A percentile compares a stretch with the other conserved stretches of the same genome.
Evolutionary conservation across 2,113 vertebrate species (phyloP).

Genomic region (Lathamus discolor): DNA sequence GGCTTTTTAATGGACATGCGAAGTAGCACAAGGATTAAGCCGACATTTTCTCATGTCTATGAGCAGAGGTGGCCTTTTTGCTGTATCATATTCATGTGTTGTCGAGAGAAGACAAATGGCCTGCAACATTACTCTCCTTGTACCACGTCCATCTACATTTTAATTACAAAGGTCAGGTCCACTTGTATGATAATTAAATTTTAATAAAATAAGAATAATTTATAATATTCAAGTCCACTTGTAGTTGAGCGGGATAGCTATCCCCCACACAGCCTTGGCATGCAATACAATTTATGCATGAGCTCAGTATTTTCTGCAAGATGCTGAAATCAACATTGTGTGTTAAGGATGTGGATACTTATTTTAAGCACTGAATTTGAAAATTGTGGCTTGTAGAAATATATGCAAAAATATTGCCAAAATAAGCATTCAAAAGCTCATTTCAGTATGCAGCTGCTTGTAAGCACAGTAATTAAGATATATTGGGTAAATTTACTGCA

Average conservation of each 20-base stretch:
- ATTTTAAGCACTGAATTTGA: constrained; percentile 18
- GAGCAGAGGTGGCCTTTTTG: not conserved
- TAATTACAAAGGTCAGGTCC: not conserved
- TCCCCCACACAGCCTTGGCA: not conserved
- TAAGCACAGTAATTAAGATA: constrained; percentile 46
- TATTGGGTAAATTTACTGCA: constrained; percentile 20
- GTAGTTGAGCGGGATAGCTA: not conserved
- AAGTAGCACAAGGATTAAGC: not conserved
- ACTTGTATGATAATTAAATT: not conserved
- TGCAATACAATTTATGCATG: not conserved
- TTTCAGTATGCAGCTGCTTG: constrained; percentile 57
- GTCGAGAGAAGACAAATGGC: not conserved
- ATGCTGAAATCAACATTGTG: constrained; percentile 26
- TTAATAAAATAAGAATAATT: constrained; percentile 16
- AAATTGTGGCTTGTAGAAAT: constrained; percentile 47
- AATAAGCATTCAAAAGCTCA: constrained; percentile 47
- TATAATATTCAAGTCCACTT: not conserved
- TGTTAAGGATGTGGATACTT: not conserved
- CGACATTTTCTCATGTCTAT: not conserved
- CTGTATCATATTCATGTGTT: not conserved
- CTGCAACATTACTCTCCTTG: not conserved
- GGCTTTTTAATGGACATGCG: not conserved
- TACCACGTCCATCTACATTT: not conserved
- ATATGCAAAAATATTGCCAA: constrained; percentile 61
- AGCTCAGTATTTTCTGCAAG: constrained; percentile 15